These are phyloP conservation scores for Psilopsiagon aymara DNA, from an alignment of 2,113 vertebrate species.

Conservation along the genomic window DNA sequence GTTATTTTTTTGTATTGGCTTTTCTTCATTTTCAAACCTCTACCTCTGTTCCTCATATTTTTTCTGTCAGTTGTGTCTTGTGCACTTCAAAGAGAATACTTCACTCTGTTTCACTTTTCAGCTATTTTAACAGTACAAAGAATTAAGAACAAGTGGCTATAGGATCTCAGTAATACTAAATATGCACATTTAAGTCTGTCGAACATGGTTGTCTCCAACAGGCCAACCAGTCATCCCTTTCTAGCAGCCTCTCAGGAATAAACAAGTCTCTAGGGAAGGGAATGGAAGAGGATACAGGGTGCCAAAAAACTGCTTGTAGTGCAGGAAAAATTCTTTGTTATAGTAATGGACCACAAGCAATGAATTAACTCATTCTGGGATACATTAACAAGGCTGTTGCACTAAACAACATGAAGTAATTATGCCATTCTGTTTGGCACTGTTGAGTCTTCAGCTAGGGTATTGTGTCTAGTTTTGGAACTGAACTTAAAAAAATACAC, in stretches of 20 bases:
- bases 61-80: neutral
- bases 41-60: neutral
- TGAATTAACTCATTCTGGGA: conserved; percentile 14
- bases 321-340: conserved; percentile 22
- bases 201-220: neutral
- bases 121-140: neutral
- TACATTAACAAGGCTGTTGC: neutral
- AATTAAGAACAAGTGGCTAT: neutral
- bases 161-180: neutral
- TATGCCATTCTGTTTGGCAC: neutral
- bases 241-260: neutral
- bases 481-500: neutral
- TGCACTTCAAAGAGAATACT: neutral
- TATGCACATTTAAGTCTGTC: neutral
- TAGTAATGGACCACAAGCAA: neutral
- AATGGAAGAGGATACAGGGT: neutral
- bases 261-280: neutral
- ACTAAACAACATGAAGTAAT: neutral
- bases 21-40: neutral
- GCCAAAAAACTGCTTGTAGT: neutral
- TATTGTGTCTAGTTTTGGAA: neutral
- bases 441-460: neutral
- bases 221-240: neutral
- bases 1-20: neutral
- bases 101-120: neutral